Percentiles rank a stretch among this genome's conserved stretches.
Evolutionary conservation across 2,888 invertebrate genomes (phyloP).

Genomic region (Oligia latruncula): DNA sequence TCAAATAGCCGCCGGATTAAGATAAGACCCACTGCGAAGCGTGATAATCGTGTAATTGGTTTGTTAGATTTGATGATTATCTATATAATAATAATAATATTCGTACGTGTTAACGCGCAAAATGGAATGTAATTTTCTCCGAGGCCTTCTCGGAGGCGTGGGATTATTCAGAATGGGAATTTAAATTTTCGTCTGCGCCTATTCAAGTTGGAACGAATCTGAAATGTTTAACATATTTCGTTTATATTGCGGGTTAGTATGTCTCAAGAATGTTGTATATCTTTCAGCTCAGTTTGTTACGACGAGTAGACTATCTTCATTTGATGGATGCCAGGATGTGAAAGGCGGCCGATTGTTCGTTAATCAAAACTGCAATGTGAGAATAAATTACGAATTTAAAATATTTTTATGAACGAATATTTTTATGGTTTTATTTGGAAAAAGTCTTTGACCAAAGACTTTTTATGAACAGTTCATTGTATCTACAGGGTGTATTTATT

Average conservation of each 20-base stretch:
- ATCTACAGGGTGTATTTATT: background rate
- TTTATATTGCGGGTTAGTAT: slow-evolving; percentile 40
- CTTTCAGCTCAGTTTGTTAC: slow-evolving; percentile 17
- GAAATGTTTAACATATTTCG: slow-evolving; percentile 58
- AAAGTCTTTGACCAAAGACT: background rate
- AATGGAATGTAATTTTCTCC: slow-evolving; percentile 60
- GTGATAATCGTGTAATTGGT: slow-evolving; percentile 63
- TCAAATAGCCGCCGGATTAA: slow-evolving; percentile 60
- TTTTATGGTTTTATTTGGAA: background rate
- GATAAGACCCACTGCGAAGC: slow-evolving; percentile 63
- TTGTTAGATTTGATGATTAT: slow-evolving; percentile 59
- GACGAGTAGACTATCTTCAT: slow-evolving; percentile 17
- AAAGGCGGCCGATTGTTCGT: slow-evolving; percentile 25
- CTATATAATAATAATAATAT: slow-evolving; percentile 63
- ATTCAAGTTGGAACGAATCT: slow-evolving; percentile 54
- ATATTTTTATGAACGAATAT: background rate
- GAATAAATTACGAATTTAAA: slow-evolving; percentile 6
- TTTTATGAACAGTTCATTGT: background rate
- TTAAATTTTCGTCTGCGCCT: slow-evolving; percentile 60
- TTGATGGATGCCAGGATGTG: slow-evolving; percentile 37
- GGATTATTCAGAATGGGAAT: slow-evolving; percentile 57
- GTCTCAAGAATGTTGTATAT: slow-evolving; percentile 39
- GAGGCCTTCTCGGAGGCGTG: slow-evolving; percentile 43
- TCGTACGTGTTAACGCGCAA: slow-evolving; percentile 62
- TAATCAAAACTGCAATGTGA: background rate